phyloP scores from a whole-genome alignment of 2,888 invertebrate species.

The Bombylius discolor region DNA sequence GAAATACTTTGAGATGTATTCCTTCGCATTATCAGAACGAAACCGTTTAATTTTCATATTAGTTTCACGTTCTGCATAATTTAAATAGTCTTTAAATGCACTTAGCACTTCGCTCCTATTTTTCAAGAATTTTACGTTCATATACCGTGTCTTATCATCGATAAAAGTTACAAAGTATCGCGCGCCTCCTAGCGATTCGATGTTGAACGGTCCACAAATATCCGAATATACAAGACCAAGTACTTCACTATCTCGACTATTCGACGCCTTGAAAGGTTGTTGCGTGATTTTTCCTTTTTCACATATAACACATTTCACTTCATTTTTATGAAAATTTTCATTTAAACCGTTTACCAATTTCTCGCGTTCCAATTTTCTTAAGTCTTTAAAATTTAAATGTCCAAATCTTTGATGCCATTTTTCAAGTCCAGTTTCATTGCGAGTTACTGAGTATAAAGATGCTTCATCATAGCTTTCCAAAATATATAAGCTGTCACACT shows the following conservation, averaged over 20 bases:
- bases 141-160: conserved; percentile 5
- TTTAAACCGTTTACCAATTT: conserved; percentile 4
- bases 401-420: conserved; percentile 4
- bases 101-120: conserved; percentile 12
- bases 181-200: background rate
- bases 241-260: background rate
- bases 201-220: conserved; percentile 5
- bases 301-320: conserved; percentile 5
- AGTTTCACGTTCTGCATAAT: conserved; percentile 13
- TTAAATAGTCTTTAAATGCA: conserved; percentile 14
- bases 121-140: conserved; percentile 6
- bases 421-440: no score
- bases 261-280: background rate
- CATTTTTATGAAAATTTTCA: background rate
- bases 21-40: conserved; percentile 18
- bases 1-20: conserved; percentile 15
- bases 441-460: background rate
- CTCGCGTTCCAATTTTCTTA: background rate
- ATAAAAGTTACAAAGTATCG: conserved; percentile 6
- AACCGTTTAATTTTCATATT: conserved; percentile 15
- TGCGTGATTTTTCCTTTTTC: conserved; percentile 4
- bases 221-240: conserved; percentile 1
- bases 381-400: conserved; percentile 2
- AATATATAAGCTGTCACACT: background rate
- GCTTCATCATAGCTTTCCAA: background rate